Evolutionary conservation across 1,140 invertebrate genomes (phyloP), one percentile per base, ranked within the genome.

Genomic region (Zaprionus capensis): DNA sequence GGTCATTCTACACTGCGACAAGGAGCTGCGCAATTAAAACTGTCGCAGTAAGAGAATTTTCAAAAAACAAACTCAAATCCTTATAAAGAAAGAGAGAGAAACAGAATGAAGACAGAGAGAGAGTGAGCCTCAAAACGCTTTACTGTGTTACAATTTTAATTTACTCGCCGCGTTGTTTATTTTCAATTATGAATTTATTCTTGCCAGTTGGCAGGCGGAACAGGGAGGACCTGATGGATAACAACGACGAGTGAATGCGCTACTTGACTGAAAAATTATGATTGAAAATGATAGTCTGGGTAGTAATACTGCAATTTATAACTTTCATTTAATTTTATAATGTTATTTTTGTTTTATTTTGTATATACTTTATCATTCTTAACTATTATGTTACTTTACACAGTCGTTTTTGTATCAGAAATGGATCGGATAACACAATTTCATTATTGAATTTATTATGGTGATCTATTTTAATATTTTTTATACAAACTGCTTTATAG

Each of bases 131-230:
- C 9, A 28, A 66, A 55, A 26, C 28, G n/a, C 63, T 22, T 67
- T 36, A 20, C 53, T 44, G 28, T 4, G 7, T 36, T 66, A 58
- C n/a, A 67, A 75, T 67, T 81, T 67, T 71, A 78, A 81, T 85
- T 81, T 85, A 53, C 75, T 64, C 75, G 73, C 55, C 78, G 51
- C 65, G 73, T 75, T 91, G 78, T 86, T 91, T 86, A 77, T 78
- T 91, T 91, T 91, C 87, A 91, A 91, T 91, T 91, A 83, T 74
- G 72, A 75, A 79, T 70, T 79, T 71, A 71, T 67, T 76, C 56
- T 63, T 82, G 59, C 61, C 73, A 41, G 69, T 57, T 73, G 64
- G 61, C 58, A 31, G 31, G 31, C 51, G 22, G n/a, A 63, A 68
- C 41, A 20, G n/a, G 38, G 11, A 65, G 64, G 46, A 0, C 0